Evolutionary conservation across 1,140 invertebrate genomes (phyloP).

Genomic region (Patella vulgata): DNA sequence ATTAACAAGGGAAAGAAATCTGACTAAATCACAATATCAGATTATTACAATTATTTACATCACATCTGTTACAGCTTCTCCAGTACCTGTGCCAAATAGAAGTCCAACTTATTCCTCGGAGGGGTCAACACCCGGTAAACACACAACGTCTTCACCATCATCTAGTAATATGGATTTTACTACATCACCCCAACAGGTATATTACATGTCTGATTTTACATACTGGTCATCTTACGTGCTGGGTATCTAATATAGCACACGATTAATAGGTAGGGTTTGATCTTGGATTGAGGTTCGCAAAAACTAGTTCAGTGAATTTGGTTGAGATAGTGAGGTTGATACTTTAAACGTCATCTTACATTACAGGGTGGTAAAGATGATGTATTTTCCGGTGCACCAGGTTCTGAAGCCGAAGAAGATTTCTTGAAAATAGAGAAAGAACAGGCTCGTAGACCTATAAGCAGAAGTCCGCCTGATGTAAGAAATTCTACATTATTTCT

Average conservation of each 20-base stretch:
- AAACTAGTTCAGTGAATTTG: no score
- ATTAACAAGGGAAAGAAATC: no score
- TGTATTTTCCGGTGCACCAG: conserved; percentile 26
- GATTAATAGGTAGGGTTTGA: no score
- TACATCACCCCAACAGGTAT: conserved; percentile 40
- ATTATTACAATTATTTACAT: no score
- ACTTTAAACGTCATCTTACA: no score
- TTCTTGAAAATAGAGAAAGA: conserved; percentile 52
- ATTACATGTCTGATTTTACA: conserved; percentile 11
- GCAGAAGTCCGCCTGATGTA: conserved; percentile 55
- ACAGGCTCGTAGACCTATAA: conserved; percentile 23
- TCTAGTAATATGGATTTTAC: conserved; percentile 48
- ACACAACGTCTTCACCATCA: conserved; percentile 51
- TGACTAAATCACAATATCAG: no score
- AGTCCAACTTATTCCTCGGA: conserved; percentile 55
- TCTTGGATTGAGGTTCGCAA: no score
- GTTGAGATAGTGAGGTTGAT: no score
- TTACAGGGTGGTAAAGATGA: no score
- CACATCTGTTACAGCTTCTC: conserved; percentile 50
- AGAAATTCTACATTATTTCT: conserved; percentile 9
- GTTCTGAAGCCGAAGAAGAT: conserved; percentile 39
- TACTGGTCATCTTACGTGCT: not conserved
- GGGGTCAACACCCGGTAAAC: conserved; percentile 51
- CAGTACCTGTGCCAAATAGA: conserved; percentile 63
- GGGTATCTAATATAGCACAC: no score